Conservation (phyloP, 2,797 vertebrate species). For the Odontamblyopus lacepedii region DNA sequence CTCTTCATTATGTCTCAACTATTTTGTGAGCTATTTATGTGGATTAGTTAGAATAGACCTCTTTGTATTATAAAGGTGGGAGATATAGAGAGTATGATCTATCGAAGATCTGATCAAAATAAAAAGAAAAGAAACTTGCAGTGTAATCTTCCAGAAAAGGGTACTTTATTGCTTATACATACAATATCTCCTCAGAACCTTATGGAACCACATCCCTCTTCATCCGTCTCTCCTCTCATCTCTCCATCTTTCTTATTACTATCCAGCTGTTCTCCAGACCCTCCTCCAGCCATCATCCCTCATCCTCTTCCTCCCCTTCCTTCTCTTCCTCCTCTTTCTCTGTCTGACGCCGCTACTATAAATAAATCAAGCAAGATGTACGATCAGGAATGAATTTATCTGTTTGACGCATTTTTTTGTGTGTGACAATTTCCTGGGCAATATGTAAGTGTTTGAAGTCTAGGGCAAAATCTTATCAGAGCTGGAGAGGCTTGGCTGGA, state of each 20-base stretch:
- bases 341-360: slow-evolving; percentile 50
- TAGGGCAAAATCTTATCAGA: slow-evolving; percentile 71
- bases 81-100: background rate
- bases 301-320: slow-evolving; percentile 34
- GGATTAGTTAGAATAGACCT: background rate
- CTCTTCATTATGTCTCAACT: background rate
- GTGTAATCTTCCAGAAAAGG: no score
- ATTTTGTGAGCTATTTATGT: background rate
- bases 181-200: slow-evolving; percentile 12
- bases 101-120: background rate
- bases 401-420: slow-evolving; percentile 43
- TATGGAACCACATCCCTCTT: slow-evolving; percentile 29
- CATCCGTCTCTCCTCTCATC: slow-evolving; percentile 45
- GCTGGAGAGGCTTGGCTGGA: slow-evolving; percentile 62
- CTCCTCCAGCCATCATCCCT: slow-evolving; percentile 28
- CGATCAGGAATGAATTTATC: slow-evolving; percentile 73
- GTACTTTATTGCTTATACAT: background rate
- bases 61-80: background rate
- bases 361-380: slow-evolving; percentile 67
- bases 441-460: slow-evolving; percentile 74
- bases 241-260: slow-evolving; percentile 52
- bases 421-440: slow-evolving; percentile 65
- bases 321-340: slow-evolving; percentile 18
- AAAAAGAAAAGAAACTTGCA: background rate
- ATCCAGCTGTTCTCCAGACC: slow-evolving; percentile 50